phyloP scores from a whole-genome alignment of 2,113 vertebrate genomes.

The Apeltes quadracus region DNA sequence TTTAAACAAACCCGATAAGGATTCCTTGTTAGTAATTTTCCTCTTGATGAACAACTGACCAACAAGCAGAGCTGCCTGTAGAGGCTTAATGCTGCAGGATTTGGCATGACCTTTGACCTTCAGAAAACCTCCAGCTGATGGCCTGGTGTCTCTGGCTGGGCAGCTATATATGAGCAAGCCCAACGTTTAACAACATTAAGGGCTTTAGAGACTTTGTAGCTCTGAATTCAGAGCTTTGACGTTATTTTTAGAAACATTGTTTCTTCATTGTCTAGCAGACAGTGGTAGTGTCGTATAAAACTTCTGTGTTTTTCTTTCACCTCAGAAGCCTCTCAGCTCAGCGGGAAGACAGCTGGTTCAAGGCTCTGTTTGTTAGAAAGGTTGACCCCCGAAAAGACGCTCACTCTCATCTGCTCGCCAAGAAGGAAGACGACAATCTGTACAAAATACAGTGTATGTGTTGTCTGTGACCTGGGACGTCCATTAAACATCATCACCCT shows the following conservation, averaged over 20 bases:
- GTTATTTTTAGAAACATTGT: not conserved
- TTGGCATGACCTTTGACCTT: not conserved
- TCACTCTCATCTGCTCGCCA: constrained; percentile 95
- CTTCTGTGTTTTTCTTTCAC: constrained; percentile 9
- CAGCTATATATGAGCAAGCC: not conserved
- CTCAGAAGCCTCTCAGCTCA: constrained; percentile 82
- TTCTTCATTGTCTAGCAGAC: constrained; percentile 3
- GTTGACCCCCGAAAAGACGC: constrained; percentile 97
- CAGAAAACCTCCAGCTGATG: not conserved
- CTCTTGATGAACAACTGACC: not conserved
- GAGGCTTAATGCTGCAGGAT: too few species aligned
- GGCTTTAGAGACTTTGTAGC: not conserved
- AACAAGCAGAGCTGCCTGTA: not conserved
- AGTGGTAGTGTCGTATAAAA: not conserved
- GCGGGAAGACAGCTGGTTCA: constrained; percentile 94
- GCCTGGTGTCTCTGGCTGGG: not conserved
- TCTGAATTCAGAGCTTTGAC: not conserved
- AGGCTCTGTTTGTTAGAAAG: constrained; percentile 95
- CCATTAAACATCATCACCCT: not conserved
- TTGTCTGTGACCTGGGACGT: not conserved
- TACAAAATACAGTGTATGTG: constrained; percentile 97
- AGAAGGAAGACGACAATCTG: constrained; percentile 94
- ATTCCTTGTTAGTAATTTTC: not conserved
- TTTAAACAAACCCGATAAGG: not conserved
- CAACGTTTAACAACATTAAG: not conserved